Percentiles rank a stretch among this genome's conserved stretches.
These are phyloP conservation scores for Trypoxylus dichotomus DNA, from an alignment of 1,140 invertebrate species.

Conservation along the genomic window DNA sequence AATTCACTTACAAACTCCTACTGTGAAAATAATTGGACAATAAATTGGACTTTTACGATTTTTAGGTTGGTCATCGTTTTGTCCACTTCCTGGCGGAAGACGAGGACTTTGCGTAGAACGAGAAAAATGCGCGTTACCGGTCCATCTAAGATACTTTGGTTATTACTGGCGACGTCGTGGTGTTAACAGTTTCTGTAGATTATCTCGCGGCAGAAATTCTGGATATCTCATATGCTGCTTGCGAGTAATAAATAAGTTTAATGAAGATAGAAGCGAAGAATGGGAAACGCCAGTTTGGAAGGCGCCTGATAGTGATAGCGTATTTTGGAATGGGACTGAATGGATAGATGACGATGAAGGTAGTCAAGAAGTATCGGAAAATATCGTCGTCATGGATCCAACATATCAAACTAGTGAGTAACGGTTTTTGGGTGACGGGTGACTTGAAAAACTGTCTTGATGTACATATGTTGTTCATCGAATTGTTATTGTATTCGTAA, in stretches of 20 bases:
- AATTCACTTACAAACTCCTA: too few species aligned
- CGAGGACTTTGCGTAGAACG: neutral
- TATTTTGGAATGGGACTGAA: slow-evolving; percentile 1
- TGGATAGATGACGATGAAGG: neutral
- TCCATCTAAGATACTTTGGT: neutral
- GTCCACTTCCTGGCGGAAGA: neutral
- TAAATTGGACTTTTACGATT: too few species aligned
- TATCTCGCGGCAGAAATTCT: neutral
- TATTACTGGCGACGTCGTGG: neutral
- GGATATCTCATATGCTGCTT: neutral
- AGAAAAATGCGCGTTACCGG: neutral
- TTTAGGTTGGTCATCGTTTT: neutral
- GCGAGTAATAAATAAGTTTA: neutral
- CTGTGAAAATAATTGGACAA: too few species aligned
- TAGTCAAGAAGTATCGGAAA: neutral
- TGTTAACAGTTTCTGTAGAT: neutral
- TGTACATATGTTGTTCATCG: too few species aligned
- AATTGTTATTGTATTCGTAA: too few species aligned
- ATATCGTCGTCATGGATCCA: neutral
- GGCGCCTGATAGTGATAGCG: neutral
- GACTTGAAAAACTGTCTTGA: too few species aligned
- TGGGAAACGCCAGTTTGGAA: neutral
- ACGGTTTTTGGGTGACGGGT: neutral
- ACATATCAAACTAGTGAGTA: neutral
- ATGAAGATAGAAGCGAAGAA: neutral